These are phyloP conservation scores for Ariolimax columbianus DNA, from an alignment of 2,888 invertebrate genomes.

Conservation along the genomic window DNA sequence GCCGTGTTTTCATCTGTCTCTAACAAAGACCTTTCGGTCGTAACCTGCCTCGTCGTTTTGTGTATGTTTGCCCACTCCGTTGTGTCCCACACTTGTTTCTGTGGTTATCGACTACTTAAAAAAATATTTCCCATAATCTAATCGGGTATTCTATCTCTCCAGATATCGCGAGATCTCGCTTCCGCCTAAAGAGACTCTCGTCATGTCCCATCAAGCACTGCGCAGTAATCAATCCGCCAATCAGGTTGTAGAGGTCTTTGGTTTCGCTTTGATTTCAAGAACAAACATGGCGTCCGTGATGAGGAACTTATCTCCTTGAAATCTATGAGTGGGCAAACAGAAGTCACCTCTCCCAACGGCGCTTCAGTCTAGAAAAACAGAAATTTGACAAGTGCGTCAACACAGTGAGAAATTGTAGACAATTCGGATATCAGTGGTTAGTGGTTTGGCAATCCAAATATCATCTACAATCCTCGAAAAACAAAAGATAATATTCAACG, in stretches of 20 bases:
- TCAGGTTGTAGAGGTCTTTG: neutral
- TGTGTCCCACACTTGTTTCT: no score
- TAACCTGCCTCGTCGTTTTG: no score
- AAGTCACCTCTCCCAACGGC: neutral
- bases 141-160: neutral
- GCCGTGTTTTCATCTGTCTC: no score
- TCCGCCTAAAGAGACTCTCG: neutral
- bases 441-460: no score
- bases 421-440: neutral
- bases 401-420: neutral
- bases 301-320: slow-evolving; percentile 25
- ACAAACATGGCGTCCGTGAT: slow-evolving; percentile 1
- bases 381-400: neutral
- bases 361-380: neutral
- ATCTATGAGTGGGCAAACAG: slow-evolving; percentile 29
- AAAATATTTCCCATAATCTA: neutral
- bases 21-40: no score
- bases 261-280: slow-evolving; percentile 30
- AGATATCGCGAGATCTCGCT: neutral
- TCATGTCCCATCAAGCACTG: neutral
- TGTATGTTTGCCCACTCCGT: no score
- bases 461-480: no score
- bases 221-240: slow-evolving; percentile 19
- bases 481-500: no score
- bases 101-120: no score